Conservation (phyloP, 2,888 invertebrate genomes). For the Drosophila affinis region DNA sequence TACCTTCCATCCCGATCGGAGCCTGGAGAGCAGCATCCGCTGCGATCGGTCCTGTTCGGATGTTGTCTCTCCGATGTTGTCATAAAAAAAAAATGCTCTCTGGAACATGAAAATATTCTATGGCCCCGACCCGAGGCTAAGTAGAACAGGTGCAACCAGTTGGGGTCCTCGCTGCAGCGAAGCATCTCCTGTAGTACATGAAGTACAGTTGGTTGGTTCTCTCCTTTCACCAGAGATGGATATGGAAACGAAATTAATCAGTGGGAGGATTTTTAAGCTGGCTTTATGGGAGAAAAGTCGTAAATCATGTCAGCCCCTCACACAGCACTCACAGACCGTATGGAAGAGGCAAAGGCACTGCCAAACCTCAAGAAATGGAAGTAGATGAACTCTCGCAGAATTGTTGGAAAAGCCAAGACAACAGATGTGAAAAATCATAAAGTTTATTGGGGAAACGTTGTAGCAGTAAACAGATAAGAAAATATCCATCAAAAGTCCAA, state of each 20-base stretch:
- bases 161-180: neutral
- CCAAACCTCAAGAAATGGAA: neutral
- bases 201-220: neutral
- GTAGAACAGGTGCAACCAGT: slow-evolving; percentile 56
- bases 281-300: slow-evolving; percentile 28
- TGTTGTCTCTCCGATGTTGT: slow-evolving; percentile 32
- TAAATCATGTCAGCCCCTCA: slow-evolving; percentile 31
- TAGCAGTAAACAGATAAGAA: slow-evolving; percentile 18
- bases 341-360: neutral
- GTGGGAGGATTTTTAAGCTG: slow-evolving; percentile 30
- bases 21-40: slow-evolving; percentile 52
- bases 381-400: neutral
- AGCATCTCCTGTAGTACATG: neutral
- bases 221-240: neutral
- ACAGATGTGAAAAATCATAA: slow-evolving; percentile 21
- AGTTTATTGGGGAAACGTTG: slow-evolving; percentile 17
- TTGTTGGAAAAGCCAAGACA: neutral
- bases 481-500: neutral
- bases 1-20: slow-evolving; percentile 3
- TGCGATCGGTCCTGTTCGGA: slow-evolving; percentile 5
- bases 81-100: slow-evolving; percentile 48
- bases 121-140: slow-evolving; percentile 40
- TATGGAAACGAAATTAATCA: neutral
- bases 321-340: too few species aligned
- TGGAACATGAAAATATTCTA: slow-evolving; percentile 42